Conservation (phyloP, 2,797 vertebrate species). For the Sebastes trivittatus region DNA sequence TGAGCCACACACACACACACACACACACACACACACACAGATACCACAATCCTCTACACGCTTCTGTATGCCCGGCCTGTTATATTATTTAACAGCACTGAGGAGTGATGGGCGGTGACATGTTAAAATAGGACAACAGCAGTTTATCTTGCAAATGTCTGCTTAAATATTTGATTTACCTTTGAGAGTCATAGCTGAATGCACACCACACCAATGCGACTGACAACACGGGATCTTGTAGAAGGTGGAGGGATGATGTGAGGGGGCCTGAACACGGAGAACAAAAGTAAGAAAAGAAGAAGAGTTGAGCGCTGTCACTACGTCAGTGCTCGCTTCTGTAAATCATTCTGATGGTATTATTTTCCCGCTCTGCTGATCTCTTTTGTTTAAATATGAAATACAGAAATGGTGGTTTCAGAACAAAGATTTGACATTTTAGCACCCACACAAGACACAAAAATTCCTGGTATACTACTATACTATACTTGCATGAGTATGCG, state of each 20-base stretch:
- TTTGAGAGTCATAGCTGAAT: conserved; percentile 44
- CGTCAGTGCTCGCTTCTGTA: conserved; percentile 8
- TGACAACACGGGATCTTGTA: neutral
- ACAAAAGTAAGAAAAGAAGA: conserved; percentile 6
- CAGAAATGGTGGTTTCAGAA: neutral
- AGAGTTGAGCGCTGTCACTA: conserved; percentile 6
- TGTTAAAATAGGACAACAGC: conserved; percentile 74
- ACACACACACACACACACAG: neutral
- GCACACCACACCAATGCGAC: neutral
- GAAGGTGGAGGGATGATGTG: neutral
- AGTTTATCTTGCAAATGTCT: conserved; percentile 76
- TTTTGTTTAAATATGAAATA: conserved; percentile 28
- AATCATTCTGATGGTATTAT: neutral
- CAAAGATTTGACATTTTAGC: neutral
- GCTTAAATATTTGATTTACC: conserved; percentile 76
- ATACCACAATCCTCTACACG: neutral
- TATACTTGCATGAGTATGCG: neutral
- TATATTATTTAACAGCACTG: conserved; percentile 70
- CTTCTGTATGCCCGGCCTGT: neutral
- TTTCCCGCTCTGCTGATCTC: neutral
- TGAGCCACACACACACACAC: neutral
- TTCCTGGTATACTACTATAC: neutral
- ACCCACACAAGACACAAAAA: neutral
- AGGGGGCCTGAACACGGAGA: neutral
- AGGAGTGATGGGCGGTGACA: conserved; percentile 61